Evolutionary conservation across 2,797 vertebrate genomes (phyloP).

Genomic region (Onychomys leucogaster): DNA sequence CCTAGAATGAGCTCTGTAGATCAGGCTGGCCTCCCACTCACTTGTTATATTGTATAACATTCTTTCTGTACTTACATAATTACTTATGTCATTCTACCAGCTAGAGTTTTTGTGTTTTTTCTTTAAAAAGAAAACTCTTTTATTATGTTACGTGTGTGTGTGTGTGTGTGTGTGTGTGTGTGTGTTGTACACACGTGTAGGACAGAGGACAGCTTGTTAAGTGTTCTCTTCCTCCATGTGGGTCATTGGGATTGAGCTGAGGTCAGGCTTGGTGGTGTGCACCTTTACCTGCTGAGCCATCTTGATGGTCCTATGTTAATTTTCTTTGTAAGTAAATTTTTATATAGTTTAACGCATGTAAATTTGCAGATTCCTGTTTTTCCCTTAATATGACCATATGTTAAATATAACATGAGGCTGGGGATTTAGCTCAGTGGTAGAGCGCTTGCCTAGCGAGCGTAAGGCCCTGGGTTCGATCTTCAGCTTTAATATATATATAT

Average conservation of each 20-base stretch:
- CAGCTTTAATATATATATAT: no score
- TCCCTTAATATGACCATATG: background rate
- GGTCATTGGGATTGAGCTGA: background rate
- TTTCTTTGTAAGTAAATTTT: constrained; percentile 46
- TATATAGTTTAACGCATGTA: background rate
- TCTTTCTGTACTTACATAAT: background rate
- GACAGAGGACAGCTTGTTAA: background rate
- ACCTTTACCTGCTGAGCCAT: background rate
- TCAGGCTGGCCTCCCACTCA: background rate
- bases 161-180: no score
- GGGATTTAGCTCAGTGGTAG: no score
- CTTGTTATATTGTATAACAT: constrained; percentile 5
- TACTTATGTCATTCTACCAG: background rate
- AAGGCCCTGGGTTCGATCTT: no score
- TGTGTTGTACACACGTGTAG: background rate
- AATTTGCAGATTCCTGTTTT: background rate
- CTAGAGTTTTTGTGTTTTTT: background rate
- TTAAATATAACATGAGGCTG: background rate
- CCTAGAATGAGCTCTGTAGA: background rate
- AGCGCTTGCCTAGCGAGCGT: no score
- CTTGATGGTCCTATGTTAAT: background rate
- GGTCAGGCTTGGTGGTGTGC: background rate
- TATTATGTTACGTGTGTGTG: background rate
- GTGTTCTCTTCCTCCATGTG: background rate
- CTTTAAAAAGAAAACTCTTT: background rate